These are phyloP conservation scores for Coilia nasus DNA, from an alignment of 2,797 vertebrate species.

Conservation along the genomic window DNA sequence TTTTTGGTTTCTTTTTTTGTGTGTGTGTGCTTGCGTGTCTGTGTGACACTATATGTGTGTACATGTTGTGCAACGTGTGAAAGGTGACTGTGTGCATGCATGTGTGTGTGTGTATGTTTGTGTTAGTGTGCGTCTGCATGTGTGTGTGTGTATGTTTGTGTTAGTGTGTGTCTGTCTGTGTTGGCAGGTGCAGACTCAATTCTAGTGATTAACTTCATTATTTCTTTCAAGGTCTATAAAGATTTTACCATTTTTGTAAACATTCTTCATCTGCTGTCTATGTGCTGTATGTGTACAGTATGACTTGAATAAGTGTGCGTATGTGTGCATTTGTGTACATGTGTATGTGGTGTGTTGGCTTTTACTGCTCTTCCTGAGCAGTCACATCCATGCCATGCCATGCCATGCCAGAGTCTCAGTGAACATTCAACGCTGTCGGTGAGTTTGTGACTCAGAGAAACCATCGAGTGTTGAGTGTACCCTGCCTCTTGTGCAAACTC, in stretches of 20 bases:
- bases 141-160: background rate
- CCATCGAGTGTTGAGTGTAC: conserved; percentile 99
- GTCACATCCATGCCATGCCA: too few species aligned
- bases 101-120: conserved; percentile 1
- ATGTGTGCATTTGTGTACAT: background rate
- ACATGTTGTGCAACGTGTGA: background rate
- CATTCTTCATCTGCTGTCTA: background rate
- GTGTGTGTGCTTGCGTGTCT: too few species aligned
- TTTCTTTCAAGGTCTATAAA: background rate
- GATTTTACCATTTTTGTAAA: background rate
- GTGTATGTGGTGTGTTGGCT: background rate
- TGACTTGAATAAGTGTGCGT: background rate
- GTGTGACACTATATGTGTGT: background rate
- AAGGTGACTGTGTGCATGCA: background rate
- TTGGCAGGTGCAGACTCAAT: background rate
- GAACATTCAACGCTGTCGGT: conserved; percentile 99
- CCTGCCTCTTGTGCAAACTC: conserved; percentile 69
- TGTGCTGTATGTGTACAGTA: background rate
- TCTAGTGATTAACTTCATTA: background rate
- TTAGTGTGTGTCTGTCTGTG: background rate
- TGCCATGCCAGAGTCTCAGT: conserved; percentile 62
- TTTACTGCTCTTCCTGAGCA: too few species aligned
- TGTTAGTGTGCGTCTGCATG: background rate
- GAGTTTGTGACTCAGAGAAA: conserved; percentile 92
- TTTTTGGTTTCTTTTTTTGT: background rate